These are phyloP conservation scores for Hypothenemus hampei DNA, from an alignment of 1,140 invertebrate species.

Conservation along the genomic window DNA sequence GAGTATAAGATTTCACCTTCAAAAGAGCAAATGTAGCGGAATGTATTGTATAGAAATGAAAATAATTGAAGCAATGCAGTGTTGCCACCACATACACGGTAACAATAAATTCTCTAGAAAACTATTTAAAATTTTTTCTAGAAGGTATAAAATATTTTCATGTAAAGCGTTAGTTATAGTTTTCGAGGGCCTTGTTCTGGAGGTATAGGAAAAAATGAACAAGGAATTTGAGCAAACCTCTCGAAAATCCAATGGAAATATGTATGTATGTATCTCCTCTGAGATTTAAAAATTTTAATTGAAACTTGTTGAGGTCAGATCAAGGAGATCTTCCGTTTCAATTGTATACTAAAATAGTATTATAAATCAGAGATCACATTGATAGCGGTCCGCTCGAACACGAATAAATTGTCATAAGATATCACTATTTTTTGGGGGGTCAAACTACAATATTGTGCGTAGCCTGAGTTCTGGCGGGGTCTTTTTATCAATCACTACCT, in stretches of 20 bases:
- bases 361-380: constrained; percentile 41
- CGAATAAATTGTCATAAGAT: constrained; percentile 45
- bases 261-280: no score
- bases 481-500: no score
- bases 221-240: no score
- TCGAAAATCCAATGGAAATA: no score
- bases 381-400: constrained; percentile 44
- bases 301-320: no score
- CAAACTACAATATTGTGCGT: constrained; percentile 36
- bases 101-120: constrained; percentile 27
- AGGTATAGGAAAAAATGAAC: no score
- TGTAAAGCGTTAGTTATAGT: constrained; percentile 25
- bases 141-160: constrained; percentile 26
- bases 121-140: constrained; percentile 23
- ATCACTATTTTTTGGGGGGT: constrained; percentile 40
- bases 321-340: constrained; percentile 16
- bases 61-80: no score
- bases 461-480: constrained; percentile 27
- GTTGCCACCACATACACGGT: no score
- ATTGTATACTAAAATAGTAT: constrained; percentile 25
- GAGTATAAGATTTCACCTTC: no score
- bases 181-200: constrained; percentile 14
- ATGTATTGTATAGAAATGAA: no score
- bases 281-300: no score
- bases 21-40: no score